Evolutionary conservation across 1,140 invertebrate species (phyloP), one percentile per base, ranked within the genome.

Genomic region (Drosophila pandora): DNA sequence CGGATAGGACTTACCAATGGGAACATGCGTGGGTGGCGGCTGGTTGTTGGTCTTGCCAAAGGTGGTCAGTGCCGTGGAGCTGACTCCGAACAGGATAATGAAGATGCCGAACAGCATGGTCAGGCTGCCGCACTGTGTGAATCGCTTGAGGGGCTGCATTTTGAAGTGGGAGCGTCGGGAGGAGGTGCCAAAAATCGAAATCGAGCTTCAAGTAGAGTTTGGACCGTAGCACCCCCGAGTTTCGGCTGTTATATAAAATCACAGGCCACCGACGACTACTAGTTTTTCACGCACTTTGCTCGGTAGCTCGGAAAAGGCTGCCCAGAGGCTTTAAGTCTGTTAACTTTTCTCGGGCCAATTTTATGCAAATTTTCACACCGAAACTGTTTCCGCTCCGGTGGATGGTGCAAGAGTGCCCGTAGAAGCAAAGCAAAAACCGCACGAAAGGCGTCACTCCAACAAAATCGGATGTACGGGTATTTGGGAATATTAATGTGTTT

Each of bases 1-100:
- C 17, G 58, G 6, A 22, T 50, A 28, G 17, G 5, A 92, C 92
- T 93, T 91, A 94, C 90, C 61, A 56, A 90, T 83, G 48, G 90
- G 90, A 60, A 93, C 93, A 87, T 93, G 94, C 25, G 94, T 93
- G 13, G 94, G 93, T 17, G 93, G 92, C 3, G 94, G 93, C 56
- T 92, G 91, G 43, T 93, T 92, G 72, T 93, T 94, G 56, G 93
- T 94, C 90, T 95, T 95, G 12, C 95, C 95, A 78, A 95, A 95
- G 39, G 95, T 95, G 3, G 94, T 95, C 28, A 95, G 92, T 4
- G 94, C 94, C 72, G 94, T 93, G 6, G 93, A 94, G 67, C 91
- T 92, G 39, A 92, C 90, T 10, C 90, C 90, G 54, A 92, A 92
- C 21, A 92, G 74, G 50, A 92, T 90, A 48, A 92, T 90, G 61